These are phyloP conservation scores for Acronicta psi DNA, from an alignment of 2,888 invertebrate species.

Conservation along the genomic window DNA sequence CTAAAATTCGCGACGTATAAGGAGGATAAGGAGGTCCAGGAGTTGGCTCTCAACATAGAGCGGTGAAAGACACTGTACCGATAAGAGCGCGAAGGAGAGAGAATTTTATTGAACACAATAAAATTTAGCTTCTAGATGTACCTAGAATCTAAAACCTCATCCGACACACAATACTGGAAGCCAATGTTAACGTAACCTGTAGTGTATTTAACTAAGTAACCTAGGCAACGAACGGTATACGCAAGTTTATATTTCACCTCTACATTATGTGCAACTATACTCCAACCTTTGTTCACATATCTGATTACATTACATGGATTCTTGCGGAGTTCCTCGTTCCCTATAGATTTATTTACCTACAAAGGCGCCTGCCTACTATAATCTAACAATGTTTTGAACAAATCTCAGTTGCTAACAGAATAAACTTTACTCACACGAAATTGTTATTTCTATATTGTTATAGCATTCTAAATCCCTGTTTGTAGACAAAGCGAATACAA, in stretches of 20 bases:
- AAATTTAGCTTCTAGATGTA: constrained; percentile 19
- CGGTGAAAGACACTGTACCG: too few relatives aligned
- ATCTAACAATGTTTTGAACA: constrained; percentile 42
- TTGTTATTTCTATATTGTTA: constrained; percentile 78
- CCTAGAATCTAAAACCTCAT: constrained; percentile 6
- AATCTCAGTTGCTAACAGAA: constrained; percentile 64
- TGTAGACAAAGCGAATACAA: constrained; percentile 75
- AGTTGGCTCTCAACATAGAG: too few relatives aligned
- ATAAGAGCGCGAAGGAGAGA: too few relatives aligned
- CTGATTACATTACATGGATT: constrained; percentile 60
- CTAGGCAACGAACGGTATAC: constrained; percentile 41
- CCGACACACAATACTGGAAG: constrained; percentile 27
- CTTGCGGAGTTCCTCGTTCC: constrained; percentile 45
- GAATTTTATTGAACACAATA: constrained; percentile 12
- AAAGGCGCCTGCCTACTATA: constrained; percentile 21
- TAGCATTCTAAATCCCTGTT: constrained; percentile 71
- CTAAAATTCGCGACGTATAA: too few relatives aligned
- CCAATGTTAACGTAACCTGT: constrained; percentile 45
- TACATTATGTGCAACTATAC: constrained; percentile 50
- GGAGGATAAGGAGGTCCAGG: too few relatives aligned
- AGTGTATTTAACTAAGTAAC: constrained; percentile 41
- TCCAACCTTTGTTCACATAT: constrained; percentile 58
- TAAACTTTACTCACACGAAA: constrained; percentile 71
- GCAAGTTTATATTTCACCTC: constrained; percentile 53
- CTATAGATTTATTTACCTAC: constrained; percentile 35